Evolutionary conservation across 2,797 vertebrate species (phyloP).

Genomic region (Sorex maritimensis): DNA sequence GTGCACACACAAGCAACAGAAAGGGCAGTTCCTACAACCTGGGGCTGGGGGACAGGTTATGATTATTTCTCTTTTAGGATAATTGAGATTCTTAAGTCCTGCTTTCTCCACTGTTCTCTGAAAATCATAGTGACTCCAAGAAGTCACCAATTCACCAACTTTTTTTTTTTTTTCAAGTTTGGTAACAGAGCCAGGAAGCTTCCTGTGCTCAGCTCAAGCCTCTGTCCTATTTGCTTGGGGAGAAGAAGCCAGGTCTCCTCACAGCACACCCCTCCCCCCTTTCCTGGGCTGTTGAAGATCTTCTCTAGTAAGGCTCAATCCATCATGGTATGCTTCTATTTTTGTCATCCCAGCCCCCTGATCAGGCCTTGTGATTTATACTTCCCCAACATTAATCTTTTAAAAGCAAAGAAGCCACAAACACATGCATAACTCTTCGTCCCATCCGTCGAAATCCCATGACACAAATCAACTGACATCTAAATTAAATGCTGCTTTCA

Average conservation of each 20-base stretch:
- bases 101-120: neutral
- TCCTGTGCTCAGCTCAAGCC: neutral
- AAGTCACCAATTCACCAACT: neutral
- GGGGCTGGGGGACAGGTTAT: neutral
- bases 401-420: constrained; percentile 74
- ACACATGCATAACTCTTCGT: constrained; percentile 71
- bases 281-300: constrained; percentile 7
- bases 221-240: neutral
- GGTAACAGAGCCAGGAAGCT: constrained; percentile 11
- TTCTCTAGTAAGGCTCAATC: neutral
- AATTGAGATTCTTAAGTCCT: neutral
- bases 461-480: constrained; percentile 79
- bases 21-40: too few relatives aligned
- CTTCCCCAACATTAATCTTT: constrained; percentile 68
- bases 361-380: constrained; percentile 69
- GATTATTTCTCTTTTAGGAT: neutral
- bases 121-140: neutral
- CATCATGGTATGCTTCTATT: constrained; percentile 44
- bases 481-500: constrained; percentile 84
- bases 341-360: neutral
- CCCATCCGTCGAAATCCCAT: constrained; percentile 72
- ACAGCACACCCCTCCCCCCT: too few relatives aligned
- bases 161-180: neutral
- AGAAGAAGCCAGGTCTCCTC: constrained; percentile 37
- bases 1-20: neutral